Conservation (phyloP, 2,113 vertebrate genomes). For the Tachuris rubrigastra region DNA sequence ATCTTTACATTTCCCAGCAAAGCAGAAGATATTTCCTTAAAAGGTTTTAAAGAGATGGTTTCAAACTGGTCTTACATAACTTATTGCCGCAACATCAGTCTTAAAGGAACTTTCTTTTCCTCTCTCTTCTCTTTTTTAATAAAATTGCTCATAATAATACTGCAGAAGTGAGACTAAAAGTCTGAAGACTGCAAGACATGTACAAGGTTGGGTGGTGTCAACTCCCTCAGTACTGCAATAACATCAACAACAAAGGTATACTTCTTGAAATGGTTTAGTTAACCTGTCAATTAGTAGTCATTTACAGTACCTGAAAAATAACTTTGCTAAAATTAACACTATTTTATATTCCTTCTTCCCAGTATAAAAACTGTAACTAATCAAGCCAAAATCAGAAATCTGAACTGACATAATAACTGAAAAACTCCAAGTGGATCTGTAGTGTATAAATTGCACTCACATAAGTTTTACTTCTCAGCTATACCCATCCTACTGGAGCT, state of each 20-base stretch:
- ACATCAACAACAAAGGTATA: not conserved
- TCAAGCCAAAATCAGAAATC: not conserved
- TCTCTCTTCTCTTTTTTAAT: slow-evolving; percentile 23
- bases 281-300: not conserved
- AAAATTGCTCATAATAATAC: not conserved
- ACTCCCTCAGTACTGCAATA: not conserved
- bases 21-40: slow-evolving; percentile 47
- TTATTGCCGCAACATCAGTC: not conserved
- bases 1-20: slow-evolving; percentile 9
- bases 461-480: not conserved
- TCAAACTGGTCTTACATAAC: slow-evolving; percentile 26
- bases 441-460: not conserved
- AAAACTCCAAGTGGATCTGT: not conserved
- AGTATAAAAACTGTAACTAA: not conserved
- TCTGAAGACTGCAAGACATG: not conserved
- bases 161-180: not conserved
- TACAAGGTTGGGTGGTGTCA: not conserved
- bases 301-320: not conserved
- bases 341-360: not conserved
- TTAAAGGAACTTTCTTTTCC: not conserved
- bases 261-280: not conserved
- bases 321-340: not conserved
- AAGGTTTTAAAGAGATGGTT: slow-evolving; percentile 11
- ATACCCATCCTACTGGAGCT: not conserved
- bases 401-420: not conserved